Conservation (phyloP, 2,797 vertebrate genomes). For the Astyanax mexicanus region DNA sequence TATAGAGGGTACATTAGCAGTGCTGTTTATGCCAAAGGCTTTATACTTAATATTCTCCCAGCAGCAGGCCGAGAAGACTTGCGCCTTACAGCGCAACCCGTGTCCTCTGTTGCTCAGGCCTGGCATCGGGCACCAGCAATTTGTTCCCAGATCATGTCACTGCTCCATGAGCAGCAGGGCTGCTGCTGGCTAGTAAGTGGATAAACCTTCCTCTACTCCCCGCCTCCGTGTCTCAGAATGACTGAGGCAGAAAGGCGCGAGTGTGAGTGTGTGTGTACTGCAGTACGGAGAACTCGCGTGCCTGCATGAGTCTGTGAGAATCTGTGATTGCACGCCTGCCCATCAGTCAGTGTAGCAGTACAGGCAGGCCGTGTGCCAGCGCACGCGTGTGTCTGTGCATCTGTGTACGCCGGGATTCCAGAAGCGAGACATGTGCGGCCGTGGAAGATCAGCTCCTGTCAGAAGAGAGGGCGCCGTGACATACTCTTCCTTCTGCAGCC, state of each 20-base stretch:
- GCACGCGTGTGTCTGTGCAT: constrained; percentile 11
- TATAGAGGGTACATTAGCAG: neutral
- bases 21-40: neutral
- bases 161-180: constrained; percentile 17
- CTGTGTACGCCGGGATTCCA: constrained; percentile 40
- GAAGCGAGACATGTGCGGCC: constrained; percentile 38
- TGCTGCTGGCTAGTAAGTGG: constrained; percentile 11
- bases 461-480: constrained; percentile 10
- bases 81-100: neutral
- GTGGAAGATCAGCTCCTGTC: constrained; percentile 28
- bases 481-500: constrained; percentile 26
- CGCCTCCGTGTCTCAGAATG: neutral
- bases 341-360: constrained; percentile 4
- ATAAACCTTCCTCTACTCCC: neutral
- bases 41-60: neutral
- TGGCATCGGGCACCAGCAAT: constrained; percentile 12
- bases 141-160: constrained; percentile 26
- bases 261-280: neutral
- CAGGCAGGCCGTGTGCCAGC: neutral
- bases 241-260: neutral
- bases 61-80: neutral
- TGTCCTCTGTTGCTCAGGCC: constrained; percentile 5
- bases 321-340: constrained; percentile 27
- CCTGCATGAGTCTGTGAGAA: constrained; percentile 58
- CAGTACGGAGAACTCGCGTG: constrained; percentile 47